phyloP scores from a whole-genome alignment of 2,797 vertebrate species.

The Sebastes minor region DNA sequence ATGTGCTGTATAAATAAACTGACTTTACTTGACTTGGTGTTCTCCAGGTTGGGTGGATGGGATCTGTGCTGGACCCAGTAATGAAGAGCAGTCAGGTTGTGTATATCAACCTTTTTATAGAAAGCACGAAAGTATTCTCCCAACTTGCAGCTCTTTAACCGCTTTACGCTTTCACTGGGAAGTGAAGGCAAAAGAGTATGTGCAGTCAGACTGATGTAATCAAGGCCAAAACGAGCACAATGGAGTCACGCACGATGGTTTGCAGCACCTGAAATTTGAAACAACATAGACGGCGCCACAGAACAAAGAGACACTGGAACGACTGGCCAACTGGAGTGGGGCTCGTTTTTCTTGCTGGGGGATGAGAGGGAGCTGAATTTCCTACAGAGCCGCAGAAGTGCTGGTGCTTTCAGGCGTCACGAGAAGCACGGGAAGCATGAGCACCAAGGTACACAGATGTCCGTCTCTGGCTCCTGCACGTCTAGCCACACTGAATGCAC shows the following conservation, averaged over 20 bases:
- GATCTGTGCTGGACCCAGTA: background rate
- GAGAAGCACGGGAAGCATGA: slow-evolving; percentile 59
- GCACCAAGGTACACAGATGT: slow-evolving; percentile 61
- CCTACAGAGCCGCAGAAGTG: slow-evolving; percentile 35
- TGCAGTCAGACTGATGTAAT: slow-evolving; percentile 54
- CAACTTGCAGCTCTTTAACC: background rate
- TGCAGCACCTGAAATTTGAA: slow-evolving; percentile 68
- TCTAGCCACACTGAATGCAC: slow-evolving; percentile 58
- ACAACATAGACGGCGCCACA: slow-evolving; percentile 68
- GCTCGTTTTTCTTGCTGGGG: slow-evolving; percentile 30
- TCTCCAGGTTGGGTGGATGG: background rate
- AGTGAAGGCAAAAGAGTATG: slow-evolving; percentile 24
- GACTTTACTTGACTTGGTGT: background rate
- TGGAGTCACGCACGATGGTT: slow-evolving; percentile 46
- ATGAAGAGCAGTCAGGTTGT: slow-evolving; percentile 8
- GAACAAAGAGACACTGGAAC: slow-evolving; percentile 64
- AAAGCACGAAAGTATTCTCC: slow-evolving; percentile 16
- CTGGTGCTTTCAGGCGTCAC: slow-evolving; percentile 52
- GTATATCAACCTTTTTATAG: slow-evolving; percentile 16
- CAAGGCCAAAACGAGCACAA: slow-evolving; percentile 46
- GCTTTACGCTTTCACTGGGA: slow-evolving; percentile 19
- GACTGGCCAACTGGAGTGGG: slow-evolving; percentile 21
- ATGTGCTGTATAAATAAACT: background rate
- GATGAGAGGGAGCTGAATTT: slow-evolving; percentile 39
- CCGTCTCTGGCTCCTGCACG: slow-evolving; percentile 69